These are phyloP conservation scores for Peucedramus taeniatus DNA, from an alignment of 2,113 vertebrate species.

Conservation along the genomic window DNA sequence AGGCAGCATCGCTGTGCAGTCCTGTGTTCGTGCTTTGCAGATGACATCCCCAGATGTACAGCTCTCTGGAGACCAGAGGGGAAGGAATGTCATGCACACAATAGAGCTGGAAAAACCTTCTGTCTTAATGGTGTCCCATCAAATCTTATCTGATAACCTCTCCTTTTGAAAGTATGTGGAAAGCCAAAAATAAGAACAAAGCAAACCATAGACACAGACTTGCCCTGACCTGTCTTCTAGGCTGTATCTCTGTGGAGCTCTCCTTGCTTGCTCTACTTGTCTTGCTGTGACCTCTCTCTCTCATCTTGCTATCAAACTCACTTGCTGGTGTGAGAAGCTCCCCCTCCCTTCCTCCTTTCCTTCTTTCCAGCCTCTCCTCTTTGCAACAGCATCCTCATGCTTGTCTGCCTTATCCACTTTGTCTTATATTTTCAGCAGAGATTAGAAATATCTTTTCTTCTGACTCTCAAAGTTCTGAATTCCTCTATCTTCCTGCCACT, in stretches of 20 bases:
- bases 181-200: constrained; percentile 62
- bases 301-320: constrained; percentile 9
- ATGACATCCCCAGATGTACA: constrained; percentile 40
- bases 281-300: constrained; percentile 30
- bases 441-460: constrained; percentile 51
- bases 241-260: background rate
- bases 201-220: background rate
- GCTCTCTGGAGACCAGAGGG: constrained; percentile 26
- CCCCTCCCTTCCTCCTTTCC: background rate
- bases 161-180: constrained; percentile 39
- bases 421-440: constrained; percentile 46
- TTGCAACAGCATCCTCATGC: background rate
- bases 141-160: constrained; percentile 54
- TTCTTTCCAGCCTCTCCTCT: background rate
- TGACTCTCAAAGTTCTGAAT: constrained; percentile 39
- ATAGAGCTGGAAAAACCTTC: constrained; percentile 48
- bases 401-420: constrained; percentile 43
- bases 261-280: background rate
- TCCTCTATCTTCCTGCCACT: constrained; percentile 37
- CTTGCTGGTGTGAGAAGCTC: background rate
- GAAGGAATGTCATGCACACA: constrained; percentile 55
- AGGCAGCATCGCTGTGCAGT: background rate
- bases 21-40: background rate
- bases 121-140: constrained; percentile 53
- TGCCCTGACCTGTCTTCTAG: constrained; percentile 44